phyloP scores from a whole-genome alignment of 2,797 vertebrate genomes.

The Enteromius viviparus region DNA sequence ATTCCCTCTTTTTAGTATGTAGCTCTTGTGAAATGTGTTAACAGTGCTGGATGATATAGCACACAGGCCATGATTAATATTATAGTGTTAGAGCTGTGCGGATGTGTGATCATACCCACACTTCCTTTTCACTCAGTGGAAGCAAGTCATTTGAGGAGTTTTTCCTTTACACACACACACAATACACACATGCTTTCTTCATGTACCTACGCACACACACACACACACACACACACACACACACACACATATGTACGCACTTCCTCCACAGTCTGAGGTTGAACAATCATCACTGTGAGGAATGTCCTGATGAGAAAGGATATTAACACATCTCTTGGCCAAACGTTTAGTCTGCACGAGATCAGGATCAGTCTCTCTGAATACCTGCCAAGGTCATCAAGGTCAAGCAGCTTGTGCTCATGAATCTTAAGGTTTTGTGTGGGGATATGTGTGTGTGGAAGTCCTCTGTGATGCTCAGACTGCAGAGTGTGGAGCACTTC shows the following conservation, averaged over 20 bases:
- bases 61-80: constrained; percentile 53
- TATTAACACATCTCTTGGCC: constrained; percentile 46
- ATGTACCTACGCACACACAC: not conserved
- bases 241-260: not conserved
- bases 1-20: constrained; percentile 2
- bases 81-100: constrained; percentile 2
- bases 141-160: constrained; percentile 47
- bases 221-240: constrained; percentile 11
- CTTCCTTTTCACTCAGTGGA: constrained; percentile 49
- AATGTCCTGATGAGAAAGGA: constrained; percentile 49
- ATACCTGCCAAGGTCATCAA: constrained; percentile 45
- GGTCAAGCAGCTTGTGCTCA: constrained; percentile 41
- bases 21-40: constrained; percentile 23
- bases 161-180: constrained; percentile 6
- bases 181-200: not conserved
- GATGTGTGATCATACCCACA: constrained; percentile 38
- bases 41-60: constrained; percentile 33
- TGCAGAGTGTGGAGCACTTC: not conserved
- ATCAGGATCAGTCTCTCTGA: constrained; percentile 42
- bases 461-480: not conserved
- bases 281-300: constrained; percentile 2
- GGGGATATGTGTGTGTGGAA: constrained; percentile 6
- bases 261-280: constrained; percentile 11
- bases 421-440: constrained; percentile 33
- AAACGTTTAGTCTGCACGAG: constrained; percentile 37